Conservation (phyloP, 2,113 vertebrate species). For the Oenanthe oenanthe region DNA sequence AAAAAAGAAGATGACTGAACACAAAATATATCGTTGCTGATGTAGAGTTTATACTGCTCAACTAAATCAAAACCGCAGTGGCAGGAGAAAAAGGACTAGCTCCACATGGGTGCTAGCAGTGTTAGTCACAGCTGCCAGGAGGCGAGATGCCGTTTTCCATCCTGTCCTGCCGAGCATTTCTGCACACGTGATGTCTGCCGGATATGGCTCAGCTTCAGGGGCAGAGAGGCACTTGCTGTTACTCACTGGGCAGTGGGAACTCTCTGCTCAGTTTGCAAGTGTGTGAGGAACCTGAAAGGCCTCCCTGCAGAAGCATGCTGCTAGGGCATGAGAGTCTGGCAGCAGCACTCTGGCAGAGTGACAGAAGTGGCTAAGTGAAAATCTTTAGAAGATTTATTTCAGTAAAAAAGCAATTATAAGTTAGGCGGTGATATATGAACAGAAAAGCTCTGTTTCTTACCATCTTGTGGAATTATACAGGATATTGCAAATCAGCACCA, state of each 20-base stretch:
- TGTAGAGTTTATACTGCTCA: neutral
- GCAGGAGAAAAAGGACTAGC: neutral
- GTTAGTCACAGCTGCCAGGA: neutral
- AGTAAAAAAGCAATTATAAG: neutral
- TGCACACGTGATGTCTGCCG: accelerated
- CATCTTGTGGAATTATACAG: neutral
- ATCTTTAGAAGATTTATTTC: neutral
- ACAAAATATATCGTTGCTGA: neutral
- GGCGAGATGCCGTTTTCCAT: neutral
- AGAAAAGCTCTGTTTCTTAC: neutral
- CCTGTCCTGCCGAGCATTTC: neutral
- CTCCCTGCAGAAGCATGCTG: neutral
- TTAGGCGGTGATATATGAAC: neutral
- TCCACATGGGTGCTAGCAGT: neutral
- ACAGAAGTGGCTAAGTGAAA: neutral
- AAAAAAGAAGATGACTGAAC: neutral
- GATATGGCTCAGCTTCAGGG: neutral
- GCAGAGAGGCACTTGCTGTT: neutral
- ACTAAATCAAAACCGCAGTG: neutral
- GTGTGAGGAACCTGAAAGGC: neutral
- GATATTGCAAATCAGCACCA: neutral
- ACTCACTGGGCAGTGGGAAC: neutral
- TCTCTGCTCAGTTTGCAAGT: neutral
- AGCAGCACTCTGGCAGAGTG: neutral
- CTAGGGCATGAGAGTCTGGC: neutral